Percentiles rank a stretch among this genome's conserved stretches.
These are phyloP conservation scores for Myoxocephalus aenaeus DNA, from an alignment of 2,797 vertebrate species.

Conservation along the genomic window DNA sequence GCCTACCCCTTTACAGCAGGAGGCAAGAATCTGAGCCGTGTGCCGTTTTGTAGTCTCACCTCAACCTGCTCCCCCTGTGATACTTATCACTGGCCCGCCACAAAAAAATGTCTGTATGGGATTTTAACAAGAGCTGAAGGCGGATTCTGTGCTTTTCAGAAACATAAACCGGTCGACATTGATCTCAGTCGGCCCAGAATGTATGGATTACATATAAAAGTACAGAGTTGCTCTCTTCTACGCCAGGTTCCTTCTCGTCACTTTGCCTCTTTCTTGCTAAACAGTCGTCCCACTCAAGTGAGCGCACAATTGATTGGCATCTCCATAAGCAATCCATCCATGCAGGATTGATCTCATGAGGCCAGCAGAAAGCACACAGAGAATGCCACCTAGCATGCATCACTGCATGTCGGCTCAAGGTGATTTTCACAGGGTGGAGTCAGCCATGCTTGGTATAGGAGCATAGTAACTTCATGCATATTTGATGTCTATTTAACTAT, in stretches of 20 bases:
- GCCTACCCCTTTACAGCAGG: slow-evolving; percentile 15
- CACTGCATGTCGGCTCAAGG: slow-evolving; percentile 38
- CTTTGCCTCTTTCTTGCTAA: slow-evolving; percentile 15
- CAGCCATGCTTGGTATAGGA: background rate
- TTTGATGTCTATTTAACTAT: slow-evolving; percentile 11
- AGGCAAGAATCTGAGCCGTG: background rate
- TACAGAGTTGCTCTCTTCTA: slow-evolving; percentile 4
- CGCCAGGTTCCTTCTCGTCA: slow-evolving; percentile 5
- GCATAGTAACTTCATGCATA: background rate
- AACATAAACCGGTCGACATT: slow-evolving; percentile 23
- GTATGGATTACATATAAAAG: slow-evolving; percentile 42
- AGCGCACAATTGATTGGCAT: slow-evolving; percentile 58
- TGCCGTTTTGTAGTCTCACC: slow-evolving; percentile 41
- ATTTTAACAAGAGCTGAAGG: slow-evolving; percentile 31
- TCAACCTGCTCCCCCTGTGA: slow-evolving; percentile 39
- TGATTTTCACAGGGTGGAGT: slow-evolving; percentile 21
- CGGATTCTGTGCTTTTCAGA: slow-evolving; percentile 32
- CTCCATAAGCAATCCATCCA: slow-evolving; percentile 59
- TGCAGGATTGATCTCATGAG: slow-evolving; percentile 51
- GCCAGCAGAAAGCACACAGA: slow-evolving; percentile 39
- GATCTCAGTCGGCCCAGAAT: slow-evolving; percentile 29
- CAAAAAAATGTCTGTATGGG: slow-evolving; percentile 25
- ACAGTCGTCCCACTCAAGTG: slow-evolving; percentile 26
- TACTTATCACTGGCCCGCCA: slow-evolving; percentile 10
- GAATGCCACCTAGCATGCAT: slow-evolving; percentile 33